phyloP scores from a whole-genome alignment of 1,140 invertebrate species.

The Trachymyrmex septentrionalis region DNA sequence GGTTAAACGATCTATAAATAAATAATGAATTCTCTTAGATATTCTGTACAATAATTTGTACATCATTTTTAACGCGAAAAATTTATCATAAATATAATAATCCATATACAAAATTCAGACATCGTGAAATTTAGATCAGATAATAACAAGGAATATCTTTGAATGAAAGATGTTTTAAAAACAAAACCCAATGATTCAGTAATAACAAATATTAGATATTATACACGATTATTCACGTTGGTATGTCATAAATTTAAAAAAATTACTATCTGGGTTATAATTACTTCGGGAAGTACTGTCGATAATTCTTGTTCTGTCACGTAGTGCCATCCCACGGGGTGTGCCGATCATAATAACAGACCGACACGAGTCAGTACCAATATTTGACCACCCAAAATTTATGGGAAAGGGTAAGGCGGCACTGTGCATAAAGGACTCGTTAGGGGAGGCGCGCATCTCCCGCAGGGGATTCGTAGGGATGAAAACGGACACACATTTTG shows the following conservation, averaged over 20 bases:
- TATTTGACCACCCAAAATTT: conserved; percentile 77
- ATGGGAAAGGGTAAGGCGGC: conserved; percentile 71
- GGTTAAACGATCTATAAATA: not conserved
- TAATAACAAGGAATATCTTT: not conserved
- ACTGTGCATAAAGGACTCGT: conserved; percentile 72
- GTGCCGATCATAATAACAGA: conserved; percentile 61
- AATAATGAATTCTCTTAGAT: not conserved
- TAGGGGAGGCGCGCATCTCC: conserved; percentile 65
- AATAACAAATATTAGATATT: conserved; percentile 1
- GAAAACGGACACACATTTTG: conserved; percentile 50
- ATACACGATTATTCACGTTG: not conserved
- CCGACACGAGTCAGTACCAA: conserved; percentile 66
- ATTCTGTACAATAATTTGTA: not conserved
- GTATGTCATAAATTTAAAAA: conserved; percentile 15
- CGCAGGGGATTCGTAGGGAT: conserved; percentile 52
- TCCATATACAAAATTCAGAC: not conserved
- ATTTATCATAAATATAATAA: conserved; percentile 10
- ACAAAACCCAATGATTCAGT: not conserved
- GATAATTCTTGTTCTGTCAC: conserved; percentile 57
- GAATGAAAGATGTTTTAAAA: conserved; percentile 6
- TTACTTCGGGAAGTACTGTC: conserved; percentile 15
- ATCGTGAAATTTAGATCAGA: not conserved
- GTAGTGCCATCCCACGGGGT: conserved; percentile 27
- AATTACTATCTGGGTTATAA: conserved; percentile 15
- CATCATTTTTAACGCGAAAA: not conserved